These are phyloP conservation scores for Dryoscopus gambensis DNA, from an alignment of 2,113 vertebrate species.

Conservation along the genomic window DNA sequence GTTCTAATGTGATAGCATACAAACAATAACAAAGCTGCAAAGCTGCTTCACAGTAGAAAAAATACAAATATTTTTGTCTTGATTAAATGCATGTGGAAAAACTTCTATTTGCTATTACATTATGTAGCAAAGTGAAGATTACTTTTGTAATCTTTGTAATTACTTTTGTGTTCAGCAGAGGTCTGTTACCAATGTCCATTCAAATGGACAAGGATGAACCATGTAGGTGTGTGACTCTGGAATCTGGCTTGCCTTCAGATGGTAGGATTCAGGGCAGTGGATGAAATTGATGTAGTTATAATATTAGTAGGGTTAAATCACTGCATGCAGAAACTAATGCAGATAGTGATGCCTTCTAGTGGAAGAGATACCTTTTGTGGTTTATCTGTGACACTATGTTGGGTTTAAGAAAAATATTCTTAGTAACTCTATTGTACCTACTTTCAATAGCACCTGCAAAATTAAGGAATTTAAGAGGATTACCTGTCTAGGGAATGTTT, in stretches of 20 bases:
- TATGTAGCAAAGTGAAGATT: neutral
- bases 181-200: neutral
- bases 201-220: neutral
- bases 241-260: neutral
- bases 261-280: neutral
- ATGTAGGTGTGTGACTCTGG: neutral
- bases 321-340: neutral
- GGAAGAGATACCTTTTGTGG: neutral
- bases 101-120: neutral
- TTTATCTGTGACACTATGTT: neutral
- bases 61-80: neutral
- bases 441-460: neutral
- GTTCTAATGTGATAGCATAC: neutral
- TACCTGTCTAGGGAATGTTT: neutral
- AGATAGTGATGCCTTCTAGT: neutral
- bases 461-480: neutral
- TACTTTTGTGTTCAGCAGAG: neutral
- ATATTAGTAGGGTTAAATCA: neutral
- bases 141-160: neutral
- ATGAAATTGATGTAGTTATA: neutral
- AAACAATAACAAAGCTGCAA: neutral
- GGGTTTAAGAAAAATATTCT: neutral
- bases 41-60: neutral
- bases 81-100: neutral
- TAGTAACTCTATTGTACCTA: neutral